Conservation (phyloP, 2,888 invertebrate genomes). For the Eupeodes latifasciatus region DNA sequence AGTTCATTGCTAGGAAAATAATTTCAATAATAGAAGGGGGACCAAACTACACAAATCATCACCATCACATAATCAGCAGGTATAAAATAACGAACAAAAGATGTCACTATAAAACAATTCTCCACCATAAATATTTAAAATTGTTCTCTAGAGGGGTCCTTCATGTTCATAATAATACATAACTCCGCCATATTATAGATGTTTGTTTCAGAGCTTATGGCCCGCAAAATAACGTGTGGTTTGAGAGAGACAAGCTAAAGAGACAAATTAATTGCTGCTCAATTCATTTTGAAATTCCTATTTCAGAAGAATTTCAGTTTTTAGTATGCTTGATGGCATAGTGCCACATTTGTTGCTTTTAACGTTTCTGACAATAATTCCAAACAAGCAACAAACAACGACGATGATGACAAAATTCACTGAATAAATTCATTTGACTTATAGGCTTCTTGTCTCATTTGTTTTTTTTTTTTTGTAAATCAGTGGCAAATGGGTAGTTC, state of each 20-base stretch:
- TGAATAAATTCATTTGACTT: slow-evolving; percentile 55
- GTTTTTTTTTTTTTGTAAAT: slow-evolving; percentile 55
- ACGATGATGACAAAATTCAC: slow-evolving; percentile 48
- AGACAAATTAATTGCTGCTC: slow-evolving; percentile 65
- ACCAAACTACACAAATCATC: background rate
- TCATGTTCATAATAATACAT: slow-evolving; percentile 20
- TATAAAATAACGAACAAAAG: slow-evolving; percentile 1
- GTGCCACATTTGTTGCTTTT: background rate
- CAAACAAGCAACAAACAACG: slow-evolving; percentile 4
- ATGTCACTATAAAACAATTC: slow-evolving; percentile 60
- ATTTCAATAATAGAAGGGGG: slow-evolving; percentile 34
- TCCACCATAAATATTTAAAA: slow-evolving; percentile 68
- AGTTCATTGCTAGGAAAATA: slow-evolving; percentile 27
- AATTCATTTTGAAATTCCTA: slow-evolving; percentile 65
- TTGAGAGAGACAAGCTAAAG: slow-evolving; percentile 42
- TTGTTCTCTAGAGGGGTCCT: slow-evolving; percentile 59
- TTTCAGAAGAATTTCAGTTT: slow-evolving; percentile 45
- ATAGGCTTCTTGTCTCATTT: background rate
- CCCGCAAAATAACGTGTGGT: background rate
- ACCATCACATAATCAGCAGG: no score
- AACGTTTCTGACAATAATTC: background rate
- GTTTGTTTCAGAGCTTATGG: background rate
- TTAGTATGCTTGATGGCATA: background rate
- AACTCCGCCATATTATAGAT: background rate
- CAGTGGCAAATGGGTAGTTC: slow-evolving; percentile 9